phyloP scores from a whole-genome alignment of 1,140 invertebrate species.

The Drosophila bipectinata region DNA sequence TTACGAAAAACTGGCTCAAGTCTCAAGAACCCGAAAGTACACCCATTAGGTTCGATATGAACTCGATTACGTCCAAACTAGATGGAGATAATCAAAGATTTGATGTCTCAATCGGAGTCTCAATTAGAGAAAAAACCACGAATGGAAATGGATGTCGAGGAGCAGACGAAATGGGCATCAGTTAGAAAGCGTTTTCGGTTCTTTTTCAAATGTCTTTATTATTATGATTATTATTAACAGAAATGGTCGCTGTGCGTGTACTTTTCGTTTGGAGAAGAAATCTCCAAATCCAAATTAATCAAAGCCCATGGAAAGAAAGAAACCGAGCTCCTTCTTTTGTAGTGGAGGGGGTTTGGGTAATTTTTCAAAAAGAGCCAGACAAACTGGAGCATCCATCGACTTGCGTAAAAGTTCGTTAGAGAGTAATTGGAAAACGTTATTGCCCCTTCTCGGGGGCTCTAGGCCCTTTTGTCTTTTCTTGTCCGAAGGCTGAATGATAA shows the following conservation, averaged over 20 bases:
- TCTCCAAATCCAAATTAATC: constrained; percentile 64
- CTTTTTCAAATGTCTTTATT: constrained; percentile 70
- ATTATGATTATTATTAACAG: constrained; percentile 12
- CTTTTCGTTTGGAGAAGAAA: constrained; percentile 41
- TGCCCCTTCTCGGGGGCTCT: background rate
- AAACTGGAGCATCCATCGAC: constrained; percentile 51
- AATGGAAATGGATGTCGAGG: constrained; percentile 24
- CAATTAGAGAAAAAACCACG: constrained; percentile 28
- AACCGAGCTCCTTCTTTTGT: constrained; percentile 28
- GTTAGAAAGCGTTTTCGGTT: constrained; percentile 67
- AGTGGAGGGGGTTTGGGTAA: background rate
- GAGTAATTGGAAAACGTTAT: constrained; percentile 58
- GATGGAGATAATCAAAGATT: constrained; percentile 31
- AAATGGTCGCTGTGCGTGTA: constrained; percentile 22
- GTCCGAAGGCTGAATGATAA: constrained; percentile 39
- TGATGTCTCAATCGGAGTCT: constrained; percentile 21
- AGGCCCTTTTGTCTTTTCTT: constrained; percentile 29
- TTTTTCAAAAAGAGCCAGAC: constrained; percentile 52
- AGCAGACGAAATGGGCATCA: constrained; percentile 48
- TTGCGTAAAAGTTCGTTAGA: constrained; percentile 51
- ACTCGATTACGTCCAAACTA: constrained; percentile 8
- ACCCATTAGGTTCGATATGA: background rate
- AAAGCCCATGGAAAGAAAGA: constrained; percentile 39
- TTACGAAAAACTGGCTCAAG: too few species aligned
- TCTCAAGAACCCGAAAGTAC: too few species aligned